A percentile compares a stretch with the other conserved stretches of the same genome.
These are phyloP conservation scores for Heteromormyrus szaboi DNA, from an alignment of 2,797 vertebrate species.

Conservation along the genomic window DNA sequence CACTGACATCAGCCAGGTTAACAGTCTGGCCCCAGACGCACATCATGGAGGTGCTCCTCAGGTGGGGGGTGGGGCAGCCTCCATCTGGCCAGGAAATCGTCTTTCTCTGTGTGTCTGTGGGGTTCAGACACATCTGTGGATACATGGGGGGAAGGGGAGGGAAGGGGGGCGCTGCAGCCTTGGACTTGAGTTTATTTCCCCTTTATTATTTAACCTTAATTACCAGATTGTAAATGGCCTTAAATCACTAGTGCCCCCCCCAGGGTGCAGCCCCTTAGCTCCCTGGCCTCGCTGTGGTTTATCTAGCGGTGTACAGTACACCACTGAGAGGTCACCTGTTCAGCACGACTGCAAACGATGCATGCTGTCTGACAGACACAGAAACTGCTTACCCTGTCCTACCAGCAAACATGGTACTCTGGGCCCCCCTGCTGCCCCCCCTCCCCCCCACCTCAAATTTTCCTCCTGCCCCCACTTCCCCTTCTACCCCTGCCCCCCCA, in stretches of 20 bases:
- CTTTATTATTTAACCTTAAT: not conserved
- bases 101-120: not conserved
- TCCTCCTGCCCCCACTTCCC: not conserved
- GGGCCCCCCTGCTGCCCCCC: not conserved
- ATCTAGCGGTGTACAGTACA: not conserved
- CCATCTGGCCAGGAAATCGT: not conserved
- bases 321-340: not conserved
- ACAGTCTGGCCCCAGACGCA: slow-evolving; percentile 18
- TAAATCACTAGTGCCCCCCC: not conserved
- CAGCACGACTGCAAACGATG: not conserved
- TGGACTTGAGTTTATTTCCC: not conserved
- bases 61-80: not conserved
- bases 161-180: not conserved
- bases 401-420: not conserved
- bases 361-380: not conserved
- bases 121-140: not conserved
- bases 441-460: not conserved
- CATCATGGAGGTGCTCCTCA: not conserved
- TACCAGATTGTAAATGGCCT: not conserved
- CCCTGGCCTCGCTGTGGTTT: not conserved
- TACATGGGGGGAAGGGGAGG: too few relatives aligned
- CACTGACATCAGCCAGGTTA: slow-evolving; percentile 24
- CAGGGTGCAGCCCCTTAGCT: not conserved
- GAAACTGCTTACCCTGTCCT: not conserved
- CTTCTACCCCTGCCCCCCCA: not conserved